Evolutionary conservation across 2,888 invertebrate species (phyloP).

Genomic region (Teinopalpus imperialis): DNA sequence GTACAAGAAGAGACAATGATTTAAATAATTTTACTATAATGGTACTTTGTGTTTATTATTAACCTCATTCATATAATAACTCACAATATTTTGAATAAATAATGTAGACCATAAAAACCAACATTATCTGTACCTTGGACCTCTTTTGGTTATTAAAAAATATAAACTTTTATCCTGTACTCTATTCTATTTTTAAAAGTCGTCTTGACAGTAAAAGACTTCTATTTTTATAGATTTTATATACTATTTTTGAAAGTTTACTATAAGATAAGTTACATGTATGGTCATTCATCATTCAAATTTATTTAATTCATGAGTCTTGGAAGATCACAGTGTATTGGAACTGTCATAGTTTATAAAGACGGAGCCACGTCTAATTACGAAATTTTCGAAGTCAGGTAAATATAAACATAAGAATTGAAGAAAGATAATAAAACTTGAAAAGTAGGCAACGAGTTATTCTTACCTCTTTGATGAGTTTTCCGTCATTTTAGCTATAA

Average conservation of each 20-base stretch:
- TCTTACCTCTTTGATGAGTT: conserved; percentile 76
- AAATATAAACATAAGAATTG: conserved; percentile 11
- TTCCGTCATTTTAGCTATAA: conserved; percentile 67
- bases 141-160: too few species aligned
- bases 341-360: too few species aligned
- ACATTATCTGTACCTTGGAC: too few species aligned
- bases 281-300: conserved; percentile 1
- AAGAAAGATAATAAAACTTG: conserved; percentile 14
- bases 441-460: conserved; percentile 30
- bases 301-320: conserved; percentile 2
- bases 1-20: too few species aligned
- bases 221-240: neutral
- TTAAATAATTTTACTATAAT: too few species aligned
- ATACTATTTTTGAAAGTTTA: conserved; percentile 5
- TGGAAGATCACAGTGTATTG: too few species aligned
- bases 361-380: conserved; percentile 6
- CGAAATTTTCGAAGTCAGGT: conserved; percentile 20
- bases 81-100: too few species aligned
- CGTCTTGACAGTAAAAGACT: conserved; percentile 5
- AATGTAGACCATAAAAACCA: too few species aligned
- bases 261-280: conserved; percentile 4
- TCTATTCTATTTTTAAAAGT: conserved; percentile 23
- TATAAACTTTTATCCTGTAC: too few species aligned
- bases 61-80: too few species aligned
- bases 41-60: too few species aligned